Evolutionary conservation across 2,888 invertebrate species (phyloP), one percentile per base, ranked within the genome.

Genomic region (Dicroscelio sp.): DNA sequence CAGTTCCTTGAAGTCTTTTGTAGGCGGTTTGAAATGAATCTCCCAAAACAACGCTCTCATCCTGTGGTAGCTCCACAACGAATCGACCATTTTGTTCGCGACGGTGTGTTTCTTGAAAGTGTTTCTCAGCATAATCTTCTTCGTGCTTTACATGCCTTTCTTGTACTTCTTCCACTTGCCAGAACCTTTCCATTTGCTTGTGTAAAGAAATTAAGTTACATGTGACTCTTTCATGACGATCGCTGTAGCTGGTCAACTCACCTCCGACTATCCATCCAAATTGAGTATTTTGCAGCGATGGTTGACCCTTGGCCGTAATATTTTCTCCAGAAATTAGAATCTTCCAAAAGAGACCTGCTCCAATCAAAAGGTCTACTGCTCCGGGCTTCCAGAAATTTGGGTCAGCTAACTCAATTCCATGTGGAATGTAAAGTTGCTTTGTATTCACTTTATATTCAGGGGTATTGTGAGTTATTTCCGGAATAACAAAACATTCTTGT

Each of bases 111-210:
- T 31, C 63, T 33, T 58, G 20, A 33, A 65, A 65, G 33, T 65
- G 63, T 20, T 33, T 10, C 8, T 65, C 63, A 31, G 33, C 31
- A 31, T 30, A 65, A 3, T 65, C 33, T 2, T 65, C 31, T 86
- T 88, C 2, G 90, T 88, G n/a, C n/a, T n/a, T n/a, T n/a, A n/a
- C 10, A 84, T 91, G n/a, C 4, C 14, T 52, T 65, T 31, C 8
- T 58, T 4, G 5, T n/a, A 65, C 8, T 33, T 65, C 63, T 33
- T 65, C 63, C 2, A 65, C 33, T 20, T 65, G 8, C 63, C 63
- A 65, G 8, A 65, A 65, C 33, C n/a, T 31, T n/a, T 65, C 63
- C 14, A 65, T 33, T 31, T 31, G 33, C 30, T 65, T 31, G 8
- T 65, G 63, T 8, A 65, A 3, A 1, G 63, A 20, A 33, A 33